Base-by-base conservation (phyloP, 2,888 invertebrate genomes). In the Amiota mariae region DNA sequence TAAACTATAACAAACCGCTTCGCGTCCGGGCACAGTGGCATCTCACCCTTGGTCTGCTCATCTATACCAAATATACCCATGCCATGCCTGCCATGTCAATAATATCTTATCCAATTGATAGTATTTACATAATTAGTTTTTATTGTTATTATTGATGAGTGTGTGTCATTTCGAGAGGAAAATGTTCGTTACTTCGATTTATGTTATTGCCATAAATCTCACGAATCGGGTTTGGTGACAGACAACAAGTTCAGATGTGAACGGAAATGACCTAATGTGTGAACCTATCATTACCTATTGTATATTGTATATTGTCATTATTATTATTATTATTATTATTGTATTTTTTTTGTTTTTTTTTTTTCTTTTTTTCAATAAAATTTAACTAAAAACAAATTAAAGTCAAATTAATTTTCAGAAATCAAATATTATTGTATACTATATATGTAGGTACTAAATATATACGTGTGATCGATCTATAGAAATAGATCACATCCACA, bases 101-200 rank as follows among this genome's bases (percentile, higher is more conserved):
- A 15, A 54, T n/a, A 51, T 72, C 15, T 67, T 36, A 36, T 36
- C 36, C 36, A 36, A 36, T 36, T 36, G 36, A 59, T 70, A 78
- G 80, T 79, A 88, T 85, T 87, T 82, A 85, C 86, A 85, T 87
- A 87, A 88, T 86, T 85, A 81, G 80, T 70, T 84, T 87, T 85
- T 86, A 86, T 86, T 85, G 79, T 79, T 76, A 51, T 68, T 72
- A 68, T 72, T 68, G 72, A 72, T 68, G 59, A 68, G 49, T 54
- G 64, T 73, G 71, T 66, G 73, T 78, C 72, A 76, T 71, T 59
- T 59, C 24, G 59, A 59, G 11, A 24, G 51, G 51, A 68, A 51
- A 20, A 68, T 48, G 18, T 15, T 49, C 49, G 48, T 6, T 36
- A 6, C 36, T 67, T n/a, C n/a, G 49, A 20, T 49, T 63, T 63